A percentile compares a stretch with the other conserved stretches of the same genome.
These are phyloP conservation scores for Mixornis gularis DNA, from an alignment of 2,113 vertebrate species.

Conservation along the genomic window DNA sequence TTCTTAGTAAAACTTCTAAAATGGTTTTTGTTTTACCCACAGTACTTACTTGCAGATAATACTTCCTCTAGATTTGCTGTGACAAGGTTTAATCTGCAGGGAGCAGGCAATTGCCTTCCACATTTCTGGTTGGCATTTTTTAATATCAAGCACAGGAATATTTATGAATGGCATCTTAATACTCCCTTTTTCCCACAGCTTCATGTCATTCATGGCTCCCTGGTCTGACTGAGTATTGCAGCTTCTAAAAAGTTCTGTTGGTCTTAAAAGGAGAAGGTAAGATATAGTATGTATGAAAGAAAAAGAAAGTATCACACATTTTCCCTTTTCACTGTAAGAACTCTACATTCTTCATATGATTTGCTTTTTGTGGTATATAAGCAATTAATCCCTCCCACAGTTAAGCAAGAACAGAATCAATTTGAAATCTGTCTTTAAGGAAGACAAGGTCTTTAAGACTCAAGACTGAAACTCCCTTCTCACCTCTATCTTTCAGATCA, in stretches of 20 bases:
- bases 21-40: too few species aligned
- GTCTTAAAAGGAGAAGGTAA: slow-evolving; percentile 71
- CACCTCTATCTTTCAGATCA: not conserved
- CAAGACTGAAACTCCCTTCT: not conserved
- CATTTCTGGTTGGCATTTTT: slow-evolving; percentile 91
- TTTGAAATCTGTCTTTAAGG: not conserved
- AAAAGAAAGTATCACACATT: not conserved
- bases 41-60: slow-evolving; percentile 93
- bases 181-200: slow-evolving; percentile 95
- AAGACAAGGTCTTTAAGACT: not conserved
- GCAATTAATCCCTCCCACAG: not conserved
- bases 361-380: not conserved
- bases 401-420: not conserved
- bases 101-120: slow-evolving; percentile 97
- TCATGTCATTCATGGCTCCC: slow-evolving; percentile 96
- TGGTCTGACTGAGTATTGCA: slow-evolving; percentile 96
- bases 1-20: not conserved
- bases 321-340: not conserved
- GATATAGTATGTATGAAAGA: not conserved
- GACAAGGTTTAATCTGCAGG: slow-evolving; percentile 96
- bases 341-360: not conserved
- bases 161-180: slow-evolving; percentile 99
- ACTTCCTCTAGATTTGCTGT: slow-evolving; percentile 92
- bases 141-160: slow-evolving; percentile 95
- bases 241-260: slow-evolving; percentile 95